Evolutionary conservation across 92 coral and sea anemone species (phyloP), one percentile per base, ranked within the genome.

Genomic region (Heteractis magnifica): DNA sequence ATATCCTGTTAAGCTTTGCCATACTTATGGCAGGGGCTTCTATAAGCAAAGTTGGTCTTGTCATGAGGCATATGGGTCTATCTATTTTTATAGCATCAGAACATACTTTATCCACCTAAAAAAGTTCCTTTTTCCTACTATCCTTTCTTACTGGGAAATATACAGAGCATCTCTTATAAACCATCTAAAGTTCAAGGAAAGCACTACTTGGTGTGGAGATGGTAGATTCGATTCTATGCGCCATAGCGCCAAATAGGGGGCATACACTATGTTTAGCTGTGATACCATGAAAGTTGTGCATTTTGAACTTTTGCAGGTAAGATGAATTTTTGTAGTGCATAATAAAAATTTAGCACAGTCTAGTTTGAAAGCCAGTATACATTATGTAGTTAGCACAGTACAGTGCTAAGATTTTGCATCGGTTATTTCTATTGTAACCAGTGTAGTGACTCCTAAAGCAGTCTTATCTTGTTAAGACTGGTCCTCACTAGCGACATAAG

Each of bases 181-280:
- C 49, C 82, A 84, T 71, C 85, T 62, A 21, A 82, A 84, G 6
- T 6, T 15, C 19, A 65, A 20, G 34, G 72, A n/a, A 7, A 8
- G 72, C 48, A 9, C 8, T 53, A 53, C 0, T 53, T 90, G 90
- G 93, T 78, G 93, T 87, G 88, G 93, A 55, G 93, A 87, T 71
- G 93, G 90, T 18, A 77, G 93, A 68, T 90, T 90, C 50, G 88
- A 90, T 64, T 83, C 88, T 7, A 86, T 90, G 88, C 88, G 93
- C 0, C 92, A 89, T 64, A 76, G 84, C 26, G 89, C 92, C 41
- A 86, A 86, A 62, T 89, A 52, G 82, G 90, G 93, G 41, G 90
- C 83, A 4, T 90, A 90, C 79, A 90, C 83, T 12, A 83, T 83
- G 85, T 85, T 81, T 52, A 73, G 87, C 59, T 76, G 80, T 19